A percentile compares a stretch with the other conserved stretches of the same genome.
These are phyloP conservation scores for Pycnomerus fuliginosus DNA, from an alignment of 2,888 invertebrate genomes.

Conservation along the genomic window DNA sequence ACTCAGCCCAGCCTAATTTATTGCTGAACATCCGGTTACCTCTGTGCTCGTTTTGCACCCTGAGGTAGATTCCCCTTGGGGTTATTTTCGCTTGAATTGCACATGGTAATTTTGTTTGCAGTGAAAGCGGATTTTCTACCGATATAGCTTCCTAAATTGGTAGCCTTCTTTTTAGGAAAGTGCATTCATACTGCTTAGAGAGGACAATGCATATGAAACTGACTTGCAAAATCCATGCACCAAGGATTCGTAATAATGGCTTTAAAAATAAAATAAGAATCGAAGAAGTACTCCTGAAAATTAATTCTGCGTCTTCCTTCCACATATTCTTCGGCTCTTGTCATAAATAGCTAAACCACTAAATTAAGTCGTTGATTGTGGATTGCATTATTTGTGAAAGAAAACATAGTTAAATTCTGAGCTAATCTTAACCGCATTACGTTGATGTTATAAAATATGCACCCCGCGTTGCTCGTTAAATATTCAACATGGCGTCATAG, in stretches of 20 bases:
- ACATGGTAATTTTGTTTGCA: slow-evolving; percentile 28
- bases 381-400: too few species aligned
- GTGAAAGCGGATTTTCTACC: slow-evolving; percentile 35
- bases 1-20: slow-evolving; percentile 39
- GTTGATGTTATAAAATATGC: slow-evolving; percentile 40
- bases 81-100: slow-evolving; percentile 37
- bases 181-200: too few species aligned
- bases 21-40: slow-evolving; percentile 41
- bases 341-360: too few species aligned
- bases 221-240: too few species aligned
- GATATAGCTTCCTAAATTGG: slow-evolving; percentile 27
- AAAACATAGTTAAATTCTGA: slow-evolving; percentile 31
- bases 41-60: slow-evolving; percentile 32
- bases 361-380: too few species aligned
- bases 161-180: slow-evolving; percentile 2
- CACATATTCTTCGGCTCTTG: too few species aligned
- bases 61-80: slow-evolving; percentile 29
- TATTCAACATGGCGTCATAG: slow-evolving; percentile 39
- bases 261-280: too few species aligned
- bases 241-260: too few species aligned
- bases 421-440: slow-evolving; percentile 40
- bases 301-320: too few species aligned
- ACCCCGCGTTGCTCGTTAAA: slow-evolving; percentile 37
- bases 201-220: too few species aligned
- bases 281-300: too few species aligned